Conservation (phyloP, 2,888 invertebrate species). For the Rhagonycha lutea region DNA sequence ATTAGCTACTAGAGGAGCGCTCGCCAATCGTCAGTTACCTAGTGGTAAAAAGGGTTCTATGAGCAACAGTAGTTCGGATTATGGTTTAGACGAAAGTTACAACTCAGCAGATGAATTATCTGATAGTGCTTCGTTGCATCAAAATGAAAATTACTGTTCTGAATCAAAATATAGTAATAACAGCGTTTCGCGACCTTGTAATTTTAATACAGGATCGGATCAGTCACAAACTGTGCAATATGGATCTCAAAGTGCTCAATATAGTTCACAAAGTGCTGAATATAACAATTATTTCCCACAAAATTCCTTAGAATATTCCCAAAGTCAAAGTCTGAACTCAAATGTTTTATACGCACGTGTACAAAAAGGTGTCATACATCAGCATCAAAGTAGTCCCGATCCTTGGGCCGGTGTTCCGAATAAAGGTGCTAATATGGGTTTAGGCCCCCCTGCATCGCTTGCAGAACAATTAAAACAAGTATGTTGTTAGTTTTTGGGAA, state of each 20-base stretch:
- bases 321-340: conserved; percentile 28
- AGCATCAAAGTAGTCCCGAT: conserved; percentile 49
- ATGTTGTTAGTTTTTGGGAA: conserved; percentile 5
- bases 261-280: conserved; percentile 32
- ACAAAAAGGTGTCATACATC: conserved; percentile 56
- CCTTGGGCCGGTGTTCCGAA: conserved; percentile 49
- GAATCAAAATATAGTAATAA: conserved; percentile 21
- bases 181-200: conserved; percentile 34
- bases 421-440: conserved; percentile 50
- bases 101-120: conserved; percentile 61
- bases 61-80: conserved; percentile 68
- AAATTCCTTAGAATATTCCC: conserved; percentile 29
- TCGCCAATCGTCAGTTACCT: conserved; percentile 75
- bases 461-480: conserved; percentile 86
- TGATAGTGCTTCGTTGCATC: conserved; percentile 21
- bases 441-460: conserved; percentile 76
- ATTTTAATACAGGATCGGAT: conserved; percentile 38
- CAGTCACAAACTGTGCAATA: conserved; percentile 37
- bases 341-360: conserved; percentile 58
- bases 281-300: conserved; percentile 47
- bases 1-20: conserved; percentile 77
- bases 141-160: conserved; percentile 22
- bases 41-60: conserved; percentile 59
- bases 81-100: conserved; percentile 77
- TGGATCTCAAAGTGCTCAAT: conserved; percentile 40